Conservation (phyloP, 2,113 vertebrate genomes). For the Limanda limanda region DNA sequence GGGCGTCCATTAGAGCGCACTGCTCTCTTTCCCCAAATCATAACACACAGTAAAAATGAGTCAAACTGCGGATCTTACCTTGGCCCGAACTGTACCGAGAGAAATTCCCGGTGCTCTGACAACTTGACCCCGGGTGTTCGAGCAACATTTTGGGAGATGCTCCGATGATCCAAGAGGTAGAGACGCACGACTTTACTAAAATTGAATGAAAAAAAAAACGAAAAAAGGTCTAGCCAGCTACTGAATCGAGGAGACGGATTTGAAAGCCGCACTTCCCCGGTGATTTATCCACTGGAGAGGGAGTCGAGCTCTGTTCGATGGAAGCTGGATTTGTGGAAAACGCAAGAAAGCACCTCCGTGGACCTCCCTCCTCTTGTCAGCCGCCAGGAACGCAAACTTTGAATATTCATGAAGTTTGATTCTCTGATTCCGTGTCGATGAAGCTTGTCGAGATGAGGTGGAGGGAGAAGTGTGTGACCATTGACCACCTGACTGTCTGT, state of each 20-base stretch:
- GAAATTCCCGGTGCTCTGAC: conserved; percentile 81
- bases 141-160: conserved; percentile 79
- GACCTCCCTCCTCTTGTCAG: conserved; percentile 26
- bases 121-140: conserved; percentile 85
- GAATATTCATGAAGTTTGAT: conserved; percentile 67
- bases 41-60: not conserved
- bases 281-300: conserved; percentile 52
- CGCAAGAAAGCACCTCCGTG: conserved; percentile 11
- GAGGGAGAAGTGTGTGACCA: conserved; percentile 48
- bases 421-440: conserved; percentile 50
- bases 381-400: conserved; percentile 34
- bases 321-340: conserved; percentile 24
- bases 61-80: conserved; percentile 77
- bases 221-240: not conserved
- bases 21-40: not conserved
- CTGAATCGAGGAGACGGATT: not conserved
- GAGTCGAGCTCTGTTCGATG: conserved; percentile 9
- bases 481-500: conserved; percentile 53
- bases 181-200: not conserved
- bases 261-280: conserved; percentile 1
- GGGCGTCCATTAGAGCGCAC: not conserved
- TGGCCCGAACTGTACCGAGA: conserved; percentile 81
- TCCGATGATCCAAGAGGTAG: conserved; percentile 10
- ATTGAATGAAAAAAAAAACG: not conserved
- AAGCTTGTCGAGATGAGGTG: conserved; percentile 7